Base-by-base conservation (phyloP, 2,113 vertebrate species). In the Pygoscelis antarcticus region DNA sequence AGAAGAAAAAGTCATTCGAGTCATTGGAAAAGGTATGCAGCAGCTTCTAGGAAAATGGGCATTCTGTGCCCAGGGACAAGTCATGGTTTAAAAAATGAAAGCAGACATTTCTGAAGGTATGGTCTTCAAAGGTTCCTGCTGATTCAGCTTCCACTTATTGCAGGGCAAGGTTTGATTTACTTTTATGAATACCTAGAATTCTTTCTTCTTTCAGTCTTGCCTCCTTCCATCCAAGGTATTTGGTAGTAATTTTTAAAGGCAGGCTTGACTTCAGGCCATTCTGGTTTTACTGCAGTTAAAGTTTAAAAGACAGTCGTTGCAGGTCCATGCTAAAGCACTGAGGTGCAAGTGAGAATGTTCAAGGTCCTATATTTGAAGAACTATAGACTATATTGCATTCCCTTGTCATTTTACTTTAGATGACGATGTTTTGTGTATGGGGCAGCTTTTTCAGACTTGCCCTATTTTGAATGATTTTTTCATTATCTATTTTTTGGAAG, bases 1-100 rank as follows among this genome's bases (percentile, higher is more conserved):
- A 98, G 88, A 99, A 98, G 96, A 99, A 98, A 96, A 99, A 98
- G 69, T 97, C 98, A 36, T 94, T 98, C 7, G 98, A 99, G 54
- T 95, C 96, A 16, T 78, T 98, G 83, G 97, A 98, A 87, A 98
- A 98, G 98, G 98, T 98, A 97, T 1, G 71, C 71, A 77, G 42
- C 57, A 80, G 11, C 75, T 82, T 82, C 34, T 46, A 42, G 23
- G 34, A 34, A 82, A 89, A 44, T 12, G 12, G 49, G 14, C 12
- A 5, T 65, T 83, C 42, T 72, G 47, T 86, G 27, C 6, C n/a
- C 7, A 32, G 29, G 72, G 36, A n/a, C 25, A 61, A 76, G 47
- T 51, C 32, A 27, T 40, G 30, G 21, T 71, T 57, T 40, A 36
- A 85, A 54, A 75, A 75, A 49, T 46, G 12, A 75, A 36, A 82